Conservation (phyloP, 2,113 vertebrate species). For the Theropithecus gelada region DNA sequence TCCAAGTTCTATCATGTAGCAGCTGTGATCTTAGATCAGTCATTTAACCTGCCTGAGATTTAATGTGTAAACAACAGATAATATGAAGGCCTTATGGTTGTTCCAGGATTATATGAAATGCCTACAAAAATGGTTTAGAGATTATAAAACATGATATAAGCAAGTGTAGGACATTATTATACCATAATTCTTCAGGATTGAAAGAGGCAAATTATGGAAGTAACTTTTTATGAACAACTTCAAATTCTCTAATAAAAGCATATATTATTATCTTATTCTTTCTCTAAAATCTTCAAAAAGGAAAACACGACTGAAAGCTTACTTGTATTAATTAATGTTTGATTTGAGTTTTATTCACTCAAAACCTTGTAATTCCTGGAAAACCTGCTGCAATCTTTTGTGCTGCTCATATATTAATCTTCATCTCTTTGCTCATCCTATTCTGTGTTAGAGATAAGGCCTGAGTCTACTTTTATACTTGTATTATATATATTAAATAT, state of each 20-base stretch:
- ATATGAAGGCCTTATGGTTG: background rate
- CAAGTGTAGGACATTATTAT: background rate
- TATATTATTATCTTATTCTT: background rate
- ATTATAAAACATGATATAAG: background rate
- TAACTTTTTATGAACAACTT: background rate
- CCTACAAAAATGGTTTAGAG: background rate
- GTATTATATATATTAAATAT: background rate
- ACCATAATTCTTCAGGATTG: background rate
- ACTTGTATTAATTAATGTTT: background rate
- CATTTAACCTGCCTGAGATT: background rate
- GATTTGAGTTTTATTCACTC: slow-evolving; percentile 1
- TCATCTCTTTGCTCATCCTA: background rate
- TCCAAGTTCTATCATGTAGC: background rate
- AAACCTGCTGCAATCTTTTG: background rate
- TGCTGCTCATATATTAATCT: background rate
- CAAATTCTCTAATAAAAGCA: background rate
- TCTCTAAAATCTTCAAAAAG: background rate
- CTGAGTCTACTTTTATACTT: background rate
- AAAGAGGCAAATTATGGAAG: background rate
- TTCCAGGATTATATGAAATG: background rate
- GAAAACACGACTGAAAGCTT: background rate
- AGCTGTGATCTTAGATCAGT: background rate
- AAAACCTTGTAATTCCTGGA: background rate
- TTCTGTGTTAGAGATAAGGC: background rate
- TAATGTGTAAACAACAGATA: background rate